A percentile compares a stretch with the other conserved stretches of the same genome.
Evolutionary conservation across 2,113 vertebrate genomes (phyloP).

Genomic region (Panthera uncia): DNA sequence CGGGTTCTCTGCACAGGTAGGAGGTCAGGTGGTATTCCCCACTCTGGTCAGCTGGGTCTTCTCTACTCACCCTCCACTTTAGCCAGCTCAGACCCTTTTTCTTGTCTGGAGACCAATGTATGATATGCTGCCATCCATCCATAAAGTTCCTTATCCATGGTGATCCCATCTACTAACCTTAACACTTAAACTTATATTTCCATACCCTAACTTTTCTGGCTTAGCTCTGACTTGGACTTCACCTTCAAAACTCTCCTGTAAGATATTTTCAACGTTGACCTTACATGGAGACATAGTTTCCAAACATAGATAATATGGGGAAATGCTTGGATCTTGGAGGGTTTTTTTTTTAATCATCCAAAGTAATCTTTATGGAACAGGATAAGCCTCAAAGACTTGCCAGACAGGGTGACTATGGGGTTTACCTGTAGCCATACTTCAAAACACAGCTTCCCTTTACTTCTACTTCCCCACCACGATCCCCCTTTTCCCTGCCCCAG

Average conservation of each 20-base stretch:
- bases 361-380: slow-evolving; percentile 16
- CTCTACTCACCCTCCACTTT: background rate
- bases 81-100: background rate
- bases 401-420: background rate
- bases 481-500: background rate
- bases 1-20: slow-evolving; percentile 97
- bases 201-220: background rate
- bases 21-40: slow-evolving; percentile 9
- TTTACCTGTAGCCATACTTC: background rate
- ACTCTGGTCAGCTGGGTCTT: background rate
- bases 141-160: background rate
- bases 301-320: background rate
- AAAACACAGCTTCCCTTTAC: background rate
- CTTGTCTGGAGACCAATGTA: background rate
- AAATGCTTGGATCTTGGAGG: background rate
- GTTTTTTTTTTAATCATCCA: background rate
- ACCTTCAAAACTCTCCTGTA: background rate
- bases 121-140: background rate
- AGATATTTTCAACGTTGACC: background rate
- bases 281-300: slow-evolving; percentile 18
- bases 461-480: background rate
- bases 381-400: background rate
- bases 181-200: background rate
- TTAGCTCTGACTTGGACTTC: background rate
- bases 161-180: background rate